Evolutionary conservation across 64 coral and sea anemone species (phyloP), one percentile per base, ranked within the genome.

Genomic region (Platygyra sinensis): DNA sequence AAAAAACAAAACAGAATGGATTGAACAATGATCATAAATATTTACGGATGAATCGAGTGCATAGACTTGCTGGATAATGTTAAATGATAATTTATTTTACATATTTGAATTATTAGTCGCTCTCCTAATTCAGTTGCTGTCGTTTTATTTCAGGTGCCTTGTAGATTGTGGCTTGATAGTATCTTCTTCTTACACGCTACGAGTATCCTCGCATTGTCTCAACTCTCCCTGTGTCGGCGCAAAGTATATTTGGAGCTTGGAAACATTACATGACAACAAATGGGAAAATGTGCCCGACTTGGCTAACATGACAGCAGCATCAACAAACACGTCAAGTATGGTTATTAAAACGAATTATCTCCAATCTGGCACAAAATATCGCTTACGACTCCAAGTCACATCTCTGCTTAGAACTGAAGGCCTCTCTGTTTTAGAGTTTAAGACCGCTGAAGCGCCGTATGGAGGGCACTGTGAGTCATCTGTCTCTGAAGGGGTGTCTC

Each of bases 161-260:
- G 15, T 67, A 12, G 80, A 83, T 25, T 83, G 80, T 67, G 61
- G 80, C 2, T 5, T 1, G 0, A 22, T 83, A 38, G 62, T 67
- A 7, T 83, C 80, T 46, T 28, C 80, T 25, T 67, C 80, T 3
- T 67, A 25, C 22, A 83, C 42, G 32, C 17, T 83, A 1, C 31
- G 80, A 83, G 80, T 83, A 29, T 67, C 80, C 8, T 83, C 62
- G 20, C 18, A 83, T 15, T 83, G 80, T n/a, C 33, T 38, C 31
- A 83, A 83, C 62, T 22, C 31, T 14, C 16, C 62, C 25, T 83
- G 80, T 24, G 32, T 8, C 6, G 80, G 33, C 5, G 62, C 80
- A 67, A 31, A 8, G 8, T 83, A 83, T 29, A 10, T 39, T 9
- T 83, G 80, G 80, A 59, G 27, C 5, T 32, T 83, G 31, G 27